These are phyloP conservation scores for Ochropleura plecta DNA, from an alignment of 2,888 invertebrate species.

Conservation along the genomic window DNA sequence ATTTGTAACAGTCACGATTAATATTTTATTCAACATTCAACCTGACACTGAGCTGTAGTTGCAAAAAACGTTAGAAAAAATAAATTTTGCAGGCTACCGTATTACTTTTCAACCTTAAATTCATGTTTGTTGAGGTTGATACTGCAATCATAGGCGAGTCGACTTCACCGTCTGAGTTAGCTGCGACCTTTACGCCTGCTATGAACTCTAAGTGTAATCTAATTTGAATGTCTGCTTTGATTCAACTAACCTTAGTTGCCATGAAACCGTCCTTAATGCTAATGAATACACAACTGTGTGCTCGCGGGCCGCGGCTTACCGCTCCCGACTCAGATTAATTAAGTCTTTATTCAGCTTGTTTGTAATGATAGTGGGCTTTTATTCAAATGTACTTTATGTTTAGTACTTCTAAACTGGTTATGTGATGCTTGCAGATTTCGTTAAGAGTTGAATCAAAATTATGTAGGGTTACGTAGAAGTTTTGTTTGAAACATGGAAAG, in stretches of 20 bases:
- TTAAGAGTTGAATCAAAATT: neutral
- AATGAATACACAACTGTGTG: constrained; percentile 71
- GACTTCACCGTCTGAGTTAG: constrained; percentile 60
- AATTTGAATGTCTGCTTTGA: constrained; percentile 74
- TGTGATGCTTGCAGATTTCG: constrained; percentile 14
- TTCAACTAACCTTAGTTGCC: constrained; percentile 72
- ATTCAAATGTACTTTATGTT: constrained; percentile 59
- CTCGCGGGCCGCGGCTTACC: constrained; percentile 69
- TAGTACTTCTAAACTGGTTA: constrained; percentile 37
- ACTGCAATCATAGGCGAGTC: constrained; percentile 60
- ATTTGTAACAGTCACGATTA: too few species aligned
- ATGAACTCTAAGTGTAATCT: constrained; percentile 65
- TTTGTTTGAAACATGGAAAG: neutral
- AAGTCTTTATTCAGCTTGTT: constrained; percentile 66
- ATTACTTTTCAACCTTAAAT: constrained; percentile 9
- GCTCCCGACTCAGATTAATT: constrained; percentile 68
- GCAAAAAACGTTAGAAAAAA: too few species aligned
- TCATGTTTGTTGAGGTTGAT: constrained; percentile 55
- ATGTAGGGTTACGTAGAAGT: neutral
- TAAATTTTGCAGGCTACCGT: too few species aligned
- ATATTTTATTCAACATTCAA: too few species aligned
- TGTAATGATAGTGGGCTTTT: constrained; percentile 66
- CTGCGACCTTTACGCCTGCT: constrained; percentile 57
- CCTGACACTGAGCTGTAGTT: too few species aligned
- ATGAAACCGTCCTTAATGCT: constrained; percentile 73